These are phyloP conservation scores for Pelecanus crispus DNA, from an alignment of 2,113 vertebrate genomes.

Conservation along the genomic window DNA sequence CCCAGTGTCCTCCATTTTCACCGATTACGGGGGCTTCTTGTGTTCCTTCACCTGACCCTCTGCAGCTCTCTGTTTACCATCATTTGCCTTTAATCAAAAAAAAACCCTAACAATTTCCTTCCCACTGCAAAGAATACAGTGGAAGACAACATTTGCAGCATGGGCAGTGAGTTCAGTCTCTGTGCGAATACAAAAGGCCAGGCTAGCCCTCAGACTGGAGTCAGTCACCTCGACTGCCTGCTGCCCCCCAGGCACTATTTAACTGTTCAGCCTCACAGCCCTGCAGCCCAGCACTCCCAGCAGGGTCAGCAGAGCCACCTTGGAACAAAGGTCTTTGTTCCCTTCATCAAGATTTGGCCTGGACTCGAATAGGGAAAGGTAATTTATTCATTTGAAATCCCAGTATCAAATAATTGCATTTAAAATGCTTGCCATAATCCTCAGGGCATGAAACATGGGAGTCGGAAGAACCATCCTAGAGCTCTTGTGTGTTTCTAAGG, in stretches of 20 bases:
- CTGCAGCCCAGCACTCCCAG: accelerated
- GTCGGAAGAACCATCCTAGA: neutral
- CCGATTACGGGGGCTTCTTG: accelerated
- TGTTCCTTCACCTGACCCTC: neutral
- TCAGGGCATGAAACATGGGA: neutral
- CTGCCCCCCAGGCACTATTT: neutral
- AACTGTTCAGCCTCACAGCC: neutral
- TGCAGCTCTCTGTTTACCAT: neutral
- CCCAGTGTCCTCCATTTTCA: neutral
- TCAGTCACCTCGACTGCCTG: neutral
- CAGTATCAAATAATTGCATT: slow-evolving; percentile 14
- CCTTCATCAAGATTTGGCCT: neutral
- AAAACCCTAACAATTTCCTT: neutral
- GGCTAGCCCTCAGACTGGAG: neutral
- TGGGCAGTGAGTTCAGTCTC: neutral
- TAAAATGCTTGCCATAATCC: neutral
- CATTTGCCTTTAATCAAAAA: neutral
- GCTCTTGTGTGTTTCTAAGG: neutral
- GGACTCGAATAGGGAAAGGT: neutral
- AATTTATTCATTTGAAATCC: neutral
- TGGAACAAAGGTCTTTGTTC: neutral
- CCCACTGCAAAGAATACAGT: neutral
- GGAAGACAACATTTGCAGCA: neutral
- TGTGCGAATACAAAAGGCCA: neutral
- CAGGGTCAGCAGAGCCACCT: neutral